Percentiles rank a stretch among this genome's conserved stretches.
Conservation (phyloP, 2,888 invertebrate species). For the Drosophila macrospina region DNA sequence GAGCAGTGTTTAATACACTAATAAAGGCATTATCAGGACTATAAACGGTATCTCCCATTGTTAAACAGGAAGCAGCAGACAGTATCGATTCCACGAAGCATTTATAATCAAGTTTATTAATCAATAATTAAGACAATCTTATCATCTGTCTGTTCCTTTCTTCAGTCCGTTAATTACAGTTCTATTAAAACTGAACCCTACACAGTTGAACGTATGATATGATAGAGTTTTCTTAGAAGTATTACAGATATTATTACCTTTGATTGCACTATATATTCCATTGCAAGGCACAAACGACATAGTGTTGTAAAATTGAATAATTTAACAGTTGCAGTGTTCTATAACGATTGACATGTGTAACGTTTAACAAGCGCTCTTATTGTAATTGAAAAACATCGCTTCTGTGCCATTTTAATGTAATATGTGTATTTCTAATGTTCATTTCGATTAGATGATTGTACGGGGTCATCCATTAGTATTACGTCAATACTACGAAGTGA, state of each 20-base stretch:
- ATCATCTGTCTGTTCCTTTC: background rate
- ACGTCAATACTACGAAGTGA: slow-evolving; percentile 95
- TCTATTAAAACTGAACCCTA: too few relatives aligned
- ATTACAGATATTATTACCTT: background rate
- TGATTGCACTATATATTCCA: background rate
- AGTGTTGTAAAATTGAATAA: background rate
- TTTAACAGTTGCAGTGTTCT: background rate
- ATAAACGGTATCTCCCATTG: background rate
- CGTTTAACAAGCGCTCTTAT: background rate
- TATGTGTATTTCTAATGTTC: background rate
- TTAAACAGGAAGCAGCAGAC: background rate
- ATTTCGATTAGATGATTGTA: slow-evolving; percentile 88
- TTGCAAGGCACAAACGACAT: background rate
- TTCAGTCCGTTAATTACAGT: too few relatives aligned
- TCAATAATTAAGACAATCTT: background rate
- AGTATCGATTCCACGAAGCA: too few relatives aligned
- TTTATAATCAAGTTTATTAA: background rate
- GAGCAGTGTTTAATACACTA: background rate
- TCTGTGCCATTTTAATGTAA: slow-evolving; percentile 10
- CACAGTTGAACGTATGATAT: too few relatives aligned
- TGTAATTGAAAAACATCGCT: background rate
- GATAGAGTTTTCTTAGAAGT: background rate
- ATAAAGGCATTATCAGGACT: background rate
- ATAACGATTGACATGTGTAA: background rate
- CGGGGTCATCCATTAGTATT: slow-evolving; percentile 96